Base-by-base conservation (phyloP, 92 coral and sea anemone species). In the Epizoanthus rinbou region DNA sequence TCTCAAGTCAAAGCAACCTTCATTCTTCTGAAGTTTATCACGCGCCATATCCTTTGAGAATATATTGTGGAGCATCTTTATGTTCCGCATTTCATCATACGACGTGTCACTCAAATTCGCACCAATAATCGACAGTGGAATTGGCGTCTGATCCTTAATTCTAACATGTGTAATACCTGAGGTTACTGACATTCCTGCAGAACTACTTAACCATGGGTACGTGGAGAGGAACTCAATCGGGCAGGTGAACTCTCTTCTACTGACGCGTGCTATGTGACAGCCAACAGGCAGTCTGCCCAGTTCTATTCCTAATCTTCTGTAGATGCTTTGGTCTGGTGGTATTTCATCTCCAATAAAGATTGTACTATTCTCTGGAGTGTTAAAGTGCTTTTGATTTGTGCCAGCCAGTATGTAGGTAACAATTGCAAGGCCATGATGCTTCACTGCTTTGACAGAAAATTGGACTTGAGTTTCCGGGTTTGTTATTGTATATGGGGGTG, bases 61-160 rank as follows among this genome's bases (percentile, higher is more conserved):
- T 8, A 65, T 13, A 3, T 65, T 28, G 15, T 31, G 45, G 19
- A 65, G 71, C 2, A 4, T 1, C 17, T 65, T 65, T 8, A 8
- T 3, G 21, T 25, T 65, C 71, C 71, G 6, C 1, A 4, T 0
- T 25, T 65, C 71, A 15, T 65, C 19, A 65, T 5, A 25, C 8
- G 41, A 13, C 71, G 25, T 1, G 45, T 65, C 71, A 65, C 8
- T 65, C 41, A 79, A 24, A 58, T 82, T 67, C 37, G 65, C 31
- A 45, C 93, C 93, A 21, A 78, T 60, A 4, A 87, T 54, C 17
- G 91, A 87, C 15, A 90, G 54, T 0, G 93, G 93, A 23, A 87
- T 35, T 5, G 57, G 72, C 10, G 37, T 63, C 45, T 28, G 39
- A 64, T 78, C 63, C 1, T 18, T 1, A 5, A 81, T 63, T 45